Evolutionary conservation across 2,888 invertebrate genomes (phyloP).

Genomic region (Silvanus unidentatus): DNA sequence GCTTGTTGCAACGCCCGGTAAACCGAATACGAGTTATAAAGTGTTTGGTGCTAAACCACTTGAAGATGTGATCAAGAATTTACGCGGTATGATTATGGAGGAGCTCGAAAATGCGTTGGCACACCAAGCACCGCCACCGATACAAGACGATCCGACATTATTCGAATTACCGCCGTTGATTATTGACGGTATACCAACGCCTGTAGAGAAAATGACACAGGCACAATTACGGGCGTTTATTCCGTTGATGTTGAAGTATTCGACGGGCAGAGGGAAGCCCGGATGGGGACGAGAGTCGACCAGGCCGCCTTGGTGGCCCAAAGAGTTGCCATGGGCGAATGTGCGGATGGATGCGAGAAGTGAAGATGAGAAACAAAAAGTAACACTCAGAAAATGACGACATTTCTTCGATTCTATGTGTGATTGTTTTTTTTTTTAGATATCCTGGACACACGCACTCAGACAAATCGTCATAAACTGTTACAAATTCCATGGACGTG

Average conservation of each 20-base stretch:
- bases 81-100: constrained; percentile 88
- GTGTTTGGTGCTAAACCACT: constrained; percentile 95
- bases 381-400: constrained; percentile 39
- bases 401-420: not conserved
- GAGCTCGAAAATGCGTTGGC: constrained; percentile 89
- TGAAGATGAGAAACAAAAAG: constrained; percentile 96
- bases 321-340: constrained; percentile 96
- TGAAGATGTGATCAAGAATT: constrained; percentile 90
- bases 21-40: constrained; percentile 92
- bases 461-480: constrained; percentile 96
- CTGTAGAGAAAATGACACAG: constrained; percentile 98
- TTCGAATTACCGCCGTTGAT: constrained; percentile 94
- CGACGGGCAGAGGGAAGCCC: constrained; percentile 93
- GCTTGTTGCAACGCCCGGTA: constrained; percentile 91
- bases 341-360: constrained; percentile 94
- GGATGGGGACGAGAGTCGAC: constrained; percentile 97
- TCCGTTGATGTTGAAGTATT: constrained; percentile 96
- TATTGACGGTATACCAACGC: constrained; percentile 96
- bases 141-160: constrained; percentile 83
- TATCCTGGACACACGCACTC: constrained; percentile 96
- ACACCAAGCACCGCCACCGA: constrained; percentile 83
- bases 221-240: constrained; percentile 95
- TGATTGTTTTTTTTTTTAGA: constrained; percentile 52
- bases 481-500: constrained; percentile 95
- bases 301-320: constrained; percentile 96